These are phyloP conservation scores for Taphrorychus bicolor DNA, from an alignment of 2,888 invertebrate species.

Conservation along the genomic window DNA sequence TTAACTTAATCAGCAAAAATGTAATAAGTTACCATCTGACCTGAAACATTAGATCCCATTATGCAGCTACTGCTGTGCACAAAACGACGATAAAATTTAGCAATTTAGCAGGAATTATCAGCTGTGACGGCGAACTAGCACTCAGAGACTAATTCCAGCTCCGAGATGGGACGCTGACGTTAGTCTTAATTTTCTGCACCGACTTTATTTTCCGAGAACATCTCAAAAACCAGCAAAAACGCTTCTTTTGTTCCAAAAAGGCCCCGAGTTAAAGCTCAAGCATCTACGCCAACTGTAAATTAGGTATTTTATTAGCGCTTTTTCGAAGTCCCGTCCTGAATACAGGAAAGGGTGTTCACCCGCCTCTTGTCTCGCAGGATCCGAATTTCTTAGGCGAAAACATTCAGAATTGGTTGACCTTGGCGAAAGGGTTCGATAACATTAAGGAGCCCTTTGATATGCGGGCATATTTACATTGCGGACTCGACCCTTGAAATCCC, in stretches of 20 bases:
- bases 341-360: neutral
- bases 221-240: neutral
- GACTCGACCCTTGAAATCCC: neutral
- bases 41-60: too few species aligned
- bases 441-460: neutral
- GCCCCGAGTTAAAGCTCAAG: neutral
- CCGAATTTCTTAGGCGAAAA: neutral
- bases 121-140: neutral
- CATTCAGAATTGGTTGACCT: neutral
- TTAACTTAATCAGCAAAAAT: too few species aligned
- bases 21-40: too few species aligned
- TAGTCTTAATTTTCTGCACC: neutral
- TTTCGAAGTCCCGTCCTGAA: neutral
- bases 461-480: neutral
- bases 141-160: slow-evolving; percentile 6
- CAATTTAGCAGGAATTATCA: neutral
- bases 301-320: neutral
- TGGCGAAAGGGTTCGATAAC: neutral
- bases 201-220: neutral
- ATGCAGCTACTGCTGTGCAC: too few species aligned
- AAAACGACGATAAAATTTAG: slow-evolving; percentile 2
- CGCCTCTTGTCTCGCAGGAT: neutral
- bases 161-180: slow-evolving; percentile 4
- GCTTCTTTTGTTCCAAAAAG: neutral
- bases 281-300: neutral